Evolutionary conservation across 2,797 vertebrate species (phyloP).

Genomic region (Coracias cyanogaster): DNA sequence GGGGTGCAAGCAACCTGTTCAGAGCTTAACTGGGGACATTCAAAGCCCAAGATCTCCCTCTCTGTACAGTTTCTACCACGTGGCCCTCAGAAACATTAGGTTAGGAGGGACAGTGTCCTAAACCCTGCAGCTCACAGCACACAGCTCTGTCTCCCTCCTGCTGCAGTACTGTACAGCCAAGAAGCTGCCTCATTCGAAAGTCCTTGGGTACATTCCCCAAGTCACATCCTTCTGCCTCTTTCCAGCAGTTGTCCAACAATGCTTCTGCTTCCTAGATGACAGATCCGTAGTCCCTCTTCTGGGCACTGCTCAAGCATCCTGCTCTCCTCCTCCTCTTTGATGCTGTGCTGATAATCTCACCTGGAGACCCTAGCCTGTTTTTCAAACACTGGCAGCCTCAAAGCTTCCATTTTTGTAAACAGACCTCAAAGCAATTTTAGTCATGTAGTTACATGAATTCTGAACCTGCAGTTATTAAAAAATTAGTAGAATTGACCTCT

Average conservation of each 20-base stretch:
- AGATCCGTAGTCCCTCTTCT: not conserved
- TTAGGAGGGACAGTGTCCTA: not conserved
- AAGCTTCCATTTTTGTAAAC: not conserved
- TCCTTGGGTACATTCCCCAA: not conserved
- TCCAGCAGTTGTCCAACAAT: not conserved
- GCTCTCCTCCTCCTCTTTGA: not conserved
- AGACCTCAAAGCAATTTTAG: not conserved
- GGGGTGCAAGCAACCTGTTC: fast-evolving
- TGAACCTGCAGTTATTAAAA: not conserved
- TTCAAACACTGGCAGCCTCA: not conserved
- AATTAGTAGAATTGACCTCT: not conserved
- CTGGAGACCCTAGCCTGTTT: not conserved
- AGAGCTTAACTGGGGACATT: not conserved
- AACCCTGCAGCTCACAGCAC: not conserved
- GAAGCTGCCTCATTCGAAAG: not conserved
- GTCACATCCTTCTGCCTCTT: not conserved
- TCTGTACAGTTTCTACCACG: not conserved
- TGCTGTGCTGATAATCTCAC: not conserved
- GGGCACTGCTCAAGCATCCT: not conserved
- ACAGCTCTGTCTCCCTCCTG: not conserved
- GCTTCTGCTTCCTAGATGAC: not conserved
- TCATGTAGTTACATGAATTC: not conserved
- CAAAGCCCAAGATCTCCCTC: not conserved
- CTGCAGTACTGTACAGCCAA: not conserved
- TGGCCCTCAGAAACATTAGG: not conserved